Evolutionary conservation across 64 coral and sea anemone genomes (phyloP), one percentile per base, ranked within the genome.

Genomic region (Acropora tenuis): DNA sequence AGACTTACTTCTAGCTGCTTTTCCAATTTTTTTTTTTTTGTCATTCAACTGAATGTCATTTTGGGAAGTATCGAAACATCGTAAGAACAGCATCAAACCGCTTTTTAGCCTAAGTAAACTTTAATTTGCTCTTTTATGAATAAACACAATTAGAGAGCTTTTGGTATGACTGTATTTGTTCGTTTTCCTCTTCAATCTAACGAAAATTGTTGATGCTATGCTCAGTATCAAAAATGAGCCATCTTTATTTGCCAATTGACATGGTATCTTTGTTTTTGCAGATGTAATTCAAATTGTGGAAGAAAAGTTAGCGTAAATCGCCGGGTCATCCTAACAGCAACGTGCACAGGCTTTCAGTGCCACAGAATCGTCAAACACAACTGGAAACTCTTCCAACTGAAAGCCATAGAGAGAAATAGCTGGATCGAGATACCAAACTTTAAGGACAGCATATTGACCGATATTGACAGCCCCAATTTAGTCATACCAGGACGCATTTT

Each of bases 241-340:
- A 30, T 30, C 30, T 30, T 30, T 30, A 30, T 30, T 30, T 30
- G 30, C 30, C 30, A 30, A 7, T 55, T 63, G 2, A 71, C 18
- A 71, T 71, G 17, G 5, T 20, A 6, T 78, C n/a, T 18, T 8
- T 78, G 9, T 87, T 71, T 47, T 82, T 17, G 42, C 72, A 96
- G 94, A 67, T 97, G 95, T 19, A 66, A 43, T 4, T 69, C 81
- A 15, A 97, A 97, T 4, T 97, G 95, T 57, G 92, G 82, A 19
- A 47, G 19, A 2, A 88, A 80, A 77, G 83, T 97, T 5, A 97
- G 81, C 20, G 89, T 68, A 15, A 74, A 88, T 6, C 78, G 80
- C 75, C 88, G 95, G 11, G 67, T 91, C 52, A 81, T 80, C 12
- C 19, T 97, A 15, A 89, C 87, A 63, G 59, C 92, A 7, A 84